These are phyloP conservation scores for Ardeotis arabs DNA, from an alignment of 2,113 vertebrate genomes.

Conservation along the genomic window DNA sequence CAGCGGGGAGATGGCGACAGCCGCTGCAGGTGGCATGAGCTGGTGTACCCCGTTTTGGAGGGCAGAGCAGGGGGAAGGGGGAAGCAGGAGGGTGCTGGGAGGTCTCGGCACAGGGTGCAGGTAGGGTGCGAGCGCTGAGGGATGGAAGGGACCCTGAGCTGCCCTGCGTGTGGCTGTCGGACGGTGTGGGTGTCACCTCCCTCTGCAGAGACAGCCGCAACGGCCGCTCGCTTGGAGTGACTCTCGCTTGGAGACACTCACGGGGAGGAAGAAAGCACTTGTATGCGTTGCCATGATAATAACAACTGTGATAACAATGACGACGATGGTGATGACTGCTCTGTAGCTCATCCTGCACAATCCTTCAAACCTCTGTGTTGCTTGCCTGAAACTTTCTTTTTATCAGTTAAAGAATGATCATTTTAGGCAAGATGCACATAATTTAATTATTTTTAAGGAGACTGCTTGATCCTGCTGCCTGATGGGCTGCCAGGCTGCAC, in stretches of 20 bases:
- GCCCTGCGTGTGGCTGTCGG: not conserved
- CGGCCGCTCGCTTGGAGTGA: not conserved
- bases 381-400: not conserved
- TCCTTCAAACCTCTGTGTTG: not conserved
- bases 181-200: not conserved
- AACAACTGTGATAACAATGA: not conserved
- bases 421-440: not conserved
- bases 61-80: not conserved
- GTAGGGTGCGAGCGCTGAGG: not conserved
- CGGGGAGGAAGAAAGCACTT: not conserved
- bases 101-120: not conserved
- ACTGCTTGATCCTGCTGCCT: not conserved
- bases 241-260: too few species aligned
- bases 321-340: not conserved
- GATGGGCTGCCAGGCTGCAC: not conserved
- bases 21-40: not conserved
- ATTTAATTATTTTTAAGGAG: not conserved
- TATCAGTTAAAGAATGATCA: not conserved
- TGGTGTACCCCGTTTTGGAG: not conserved
- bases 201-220: not conserved
- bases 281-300: not conserved
- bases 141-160: not conserved
- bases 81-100: not conserved
- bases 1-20: fast-evolving
- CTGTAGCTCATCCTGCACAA: not conserved